Percentiles rank a stretch among this genome's conserved stretches.
phyloP scores from a whole-genome alignment of 2,888 invertebrate species.

The Neoitamus cyanurus region DNA sequence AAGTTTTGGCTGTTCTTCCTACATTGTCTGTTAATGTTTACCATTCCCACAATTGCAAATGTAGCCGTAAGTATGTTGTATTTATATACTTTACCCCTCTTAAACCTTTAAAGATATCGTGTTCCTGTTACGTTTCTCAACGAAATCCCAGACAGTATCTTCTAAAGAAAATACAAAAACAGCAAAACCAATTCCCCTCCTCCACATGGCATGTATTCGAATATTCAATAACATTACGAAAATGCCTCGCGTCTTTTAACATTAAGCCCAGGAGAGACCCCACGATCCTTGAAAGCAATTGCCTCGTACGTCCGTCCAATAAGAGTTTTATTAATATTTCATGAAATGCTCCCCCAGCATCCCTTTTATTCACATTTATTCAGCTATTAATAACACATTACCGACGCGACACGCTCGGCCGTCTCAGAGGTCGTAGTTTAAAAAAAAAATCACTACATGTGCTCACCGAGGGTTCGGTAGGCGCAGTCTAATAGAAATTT shows the following conservation, averaged over 20 bases:
- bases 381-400: neutral
- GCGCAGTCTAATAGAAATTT: neutral
- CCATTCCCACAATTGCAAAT: too few relatives aligned
- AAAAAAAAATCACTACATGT: neutral
- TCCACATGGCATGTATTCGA: neutral
- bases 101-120: too few relatives aligned
- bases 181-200: neutral
- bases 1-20: too few relatives aligned
- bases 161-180: too few relatives aligned
- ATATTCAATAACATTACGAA: neutral
- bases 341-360: neutral
- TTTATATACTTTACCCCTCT: too few relatives aligned
- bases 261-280: neutral
- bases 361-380: neutral
- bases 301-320: neutral
- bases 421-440: neutral
- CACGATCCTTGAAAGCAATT: neutral
- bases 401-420: neutral
- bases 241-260: neutral
- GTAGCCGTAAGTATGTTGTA: too few relatives aligned
- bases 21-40: too few relatives aligned
- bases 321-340: neutral
- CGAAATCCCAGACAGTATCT: too few relatives aligned
- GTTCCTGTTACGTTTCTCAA: too few relatives aligned
- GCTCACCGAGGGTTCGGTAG: neutral